phyloP scores from a whole-genome alignment of 1,140 invertebrate species.

The Daktulosphaira vitifoliae region DNA sequence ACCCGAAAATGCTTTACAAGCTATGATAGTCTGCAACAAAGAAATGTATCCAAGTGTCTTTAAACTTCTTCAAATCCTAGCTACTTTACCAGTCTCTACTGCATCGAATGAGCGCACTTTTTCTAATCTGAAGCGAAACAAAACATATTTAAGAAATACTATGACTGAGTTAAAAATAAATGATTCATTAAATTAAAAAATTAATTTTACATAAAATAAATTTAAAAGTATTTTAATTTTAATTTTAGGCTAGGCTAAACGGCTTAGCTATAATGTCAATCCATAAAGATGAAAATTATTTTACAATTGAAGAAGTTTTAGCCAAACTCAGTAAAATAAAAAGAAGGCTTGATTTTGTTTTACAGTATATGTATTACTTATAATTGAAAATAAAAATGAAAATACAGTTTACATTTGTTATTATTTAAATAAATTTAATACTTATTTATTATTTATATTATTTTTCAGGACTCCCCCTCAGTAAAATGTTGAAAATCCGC shows the following conservation, averaged over 20 bases:
- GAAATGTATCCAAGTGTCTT: not conserved
- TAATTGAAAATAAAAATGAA: too few species aligned
- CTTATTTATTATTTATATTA: too few species aligned
- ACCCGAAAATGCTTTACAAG: not conserved
- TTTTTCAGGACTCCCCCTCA: too few species aligned
- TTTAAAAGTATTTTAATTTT: not conserved
- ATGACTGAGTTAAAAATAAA: not conserved
- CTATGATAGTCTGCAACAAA: not conserved
- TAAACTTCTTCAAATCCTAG: not conserved
- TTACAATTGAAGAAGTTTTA: not conserved
- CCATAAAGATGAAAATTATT: not conserved
- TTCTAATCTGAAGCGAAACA: slow-evolving; percentile 1
- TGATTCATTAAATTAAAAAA: not conserved
- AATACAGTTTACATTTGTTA: too few species aligned
- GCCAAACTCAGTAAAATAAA: not conserved
- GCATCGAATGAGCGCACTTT: not conserved
- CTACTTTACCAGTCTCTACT: slow-evolving; percentile 1
- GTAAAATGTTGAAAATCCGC: too few species aligned
- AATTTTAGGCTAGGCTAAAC: not conserved
- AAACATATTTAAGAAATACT: slow-evolving; percentile 7
- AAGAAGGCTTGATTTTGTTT: not conserved
- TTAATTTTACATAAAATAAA: not conserved
- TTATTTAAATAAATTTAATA: too few species aligned
- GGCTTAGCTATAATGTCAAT: not conserved
- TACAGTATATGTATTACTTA: not conserved